Evolutionary conservation across 64 coral and sea anemone species (phyloP), one percentile per base, ranked within the genome.

Genomic region (Actinia equina): DNA sequence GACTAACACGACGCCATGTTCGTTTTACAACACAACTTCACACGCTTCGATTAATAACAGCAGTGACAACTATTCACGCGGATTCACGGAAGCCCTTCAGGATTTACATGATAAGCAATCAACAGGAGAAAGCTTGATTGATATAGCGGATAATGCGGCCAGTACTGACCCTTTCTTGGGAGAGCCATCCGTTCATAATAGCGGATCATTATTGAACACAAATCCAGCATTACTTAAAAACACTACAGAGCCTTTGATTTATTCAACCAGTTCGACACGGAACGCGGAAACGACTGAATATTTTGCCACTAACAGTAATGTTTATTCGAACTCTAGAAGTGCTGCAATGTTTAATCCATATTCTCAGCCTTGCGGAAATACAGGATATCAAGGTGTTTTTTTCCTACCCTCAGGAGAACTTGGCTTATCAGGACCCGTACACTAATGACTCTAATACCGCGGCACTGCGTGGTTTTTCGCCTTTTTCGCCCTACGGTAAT

Each of bases 71-170:
- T 97, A 97, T 88, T 86, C 94, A 79, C 94, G 94, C 82, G 94
- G 94, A 79, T 97, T 97, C 82, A 97, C 94, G 62, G 94, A 97
- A 89, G 87, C 94, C 42, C 86, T 97, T 44, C 94, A 97, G 57
- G 94, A 97, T 58, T 88, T 97, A 51, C 94, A 97, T 44, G 94
- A 97, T 80, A 89, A 89, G 62, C 94, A 97, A 87, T 84, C 82
- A 41, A 88, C 69, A 6, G 89, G 88, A 61, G 91, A 97, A 49
- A 84, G 91, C 49, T 85, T 97, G 19, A 91, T 93, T 84, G 94
- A 93, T 83, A 85, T 97, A 52, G 88, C 85, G 42, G 91, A 97
- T 58, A 92, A 77, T 51, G 88, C 90, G 15, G 84, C 88, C 11
- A 84, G 80, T 37, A 88, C 84, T 17, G 94, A 97, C 74, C 94